Conservation (phyloP, 2,113 vertebrate species). For the Ceuthmochares aereus region DNA sequence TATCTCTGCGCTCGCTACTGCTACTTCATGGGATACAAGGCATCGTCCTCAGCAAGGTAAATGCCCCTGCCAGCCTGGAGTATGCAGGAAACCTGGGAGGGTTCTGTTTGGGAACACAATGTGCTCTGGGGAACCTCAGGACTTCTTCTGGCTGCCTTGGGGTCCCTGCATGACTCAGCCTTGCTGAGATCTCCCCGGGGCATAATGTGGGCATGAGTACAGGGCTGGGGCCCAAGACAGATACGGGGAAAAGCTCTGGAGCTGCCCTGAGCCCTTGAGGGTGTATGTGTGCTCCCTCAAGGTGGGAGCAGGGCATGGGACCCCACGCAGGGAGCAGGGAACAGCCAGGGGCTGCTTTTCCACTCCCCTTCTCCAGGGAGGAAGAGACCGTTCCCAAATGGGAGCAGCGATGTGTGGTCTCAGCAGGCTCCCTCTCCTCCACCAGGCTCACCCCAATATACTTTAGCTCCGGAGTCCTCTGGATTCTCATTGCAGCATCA, state of each 20-base stretch:
- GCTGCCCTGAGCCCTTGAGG: neutral
- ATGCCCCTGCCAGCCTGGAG: neutral
- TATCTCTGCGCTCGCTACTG: conserved; percentile 82
- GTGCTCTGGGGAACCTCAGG: neutral
- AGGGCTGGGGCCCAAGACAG: neutral
- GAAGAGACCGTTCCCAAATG: rapidly evolving
- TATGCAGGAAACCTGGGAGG: rapidly evolving
- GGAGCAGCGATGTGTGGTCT: rapidly evolving
- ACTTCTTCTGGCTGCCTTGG: neutral
- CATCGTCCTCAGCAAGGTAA: conserved; percentile 83
- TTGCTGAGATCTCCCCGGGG: neutral
- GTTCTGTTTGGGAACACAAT: neutral
- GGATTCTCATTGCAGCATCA: conserved; percentile 65
- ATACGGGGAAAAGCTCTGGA: neutral
- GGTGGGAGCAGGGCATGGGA: neutral
- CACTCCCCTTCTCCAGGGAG: neutral
- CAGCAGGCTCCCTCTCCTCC: neutral
- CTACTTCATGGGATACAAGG: conserved; percentile 87
- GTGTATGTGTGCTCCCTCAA: neutral
- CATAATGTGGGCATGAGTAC: rapidly evolving
- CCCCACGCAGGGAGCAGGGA: rapidly evolving
- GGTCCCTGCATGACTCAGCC: neutral
- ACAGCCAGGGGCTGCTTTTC: neutral
- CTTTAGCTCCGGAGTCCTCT: conserved; percentile 70
- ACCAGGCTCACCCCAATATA: conserved; percentile 76